Percentiles rank a stretch among this genome's conserved stretches.
phyloP scores from a whole-genome alignment of 1,140 invertebrate species.

The Mycetomoellerius zeteki region DNA sequence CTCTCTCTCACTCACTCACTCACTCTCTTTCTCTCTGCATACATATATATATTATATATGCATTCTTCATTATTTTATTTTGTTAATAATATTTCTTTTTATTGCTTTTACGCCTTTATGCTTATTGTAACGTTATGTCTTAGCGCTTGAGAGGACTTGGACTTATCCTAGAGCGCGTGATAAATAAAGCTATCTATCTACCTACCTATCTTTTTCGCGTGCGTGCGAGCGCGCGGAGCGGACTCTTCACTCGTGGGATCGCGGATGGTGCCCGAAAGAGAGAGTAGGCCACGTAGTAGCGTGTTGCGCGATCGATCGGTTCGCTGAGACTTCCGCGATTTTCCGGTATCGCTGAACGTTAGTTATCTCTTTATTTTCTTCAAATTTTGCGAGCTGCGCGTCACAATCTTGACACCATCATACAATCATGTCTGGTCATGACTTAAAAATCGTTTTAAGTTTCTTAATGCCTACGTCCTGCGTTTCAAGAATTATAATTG shows the following conservation, averaged over 20 bases:
- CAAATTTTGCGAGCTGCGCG: background rate
- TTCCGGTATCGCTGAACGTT: slow-evolving; percentile 10
- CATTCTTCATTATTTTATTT: too few species aligned
- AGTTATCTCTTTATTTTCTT: background rate
- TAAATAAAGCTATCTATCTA: too few species aligned
- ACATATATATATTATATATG: too few species aligned
- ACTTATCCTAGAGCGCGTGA: too few species aligned
- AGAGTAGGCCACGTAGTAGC: slow-evolving; percentile 30
- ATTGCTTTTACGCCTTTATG: too few species aligned
- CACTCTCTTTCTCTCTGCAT: too few species aligned
- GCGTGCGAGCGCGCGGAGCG: slow-evolving; percentile 7
- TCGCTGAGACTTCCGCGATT: slow-evolving; percentile 34
- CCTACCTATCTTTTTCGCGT: too few species aligned
- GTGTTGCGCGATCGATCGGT: slow-evolving; percentile 57
- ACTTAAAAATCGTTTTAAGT: background rate
- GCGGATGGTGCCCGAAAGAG: slow-evolving; percentile 53
- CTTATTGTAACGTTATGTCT: too few species aligned
- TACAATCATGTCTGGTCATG: background rate
- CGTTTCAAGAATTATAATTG: background rate
- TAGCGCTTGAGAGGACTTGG: too few species aligned
- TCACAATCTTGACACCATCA: background rate
- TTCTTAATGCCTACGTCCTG: background rate
- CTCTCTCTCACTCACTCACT: too few species aligned
- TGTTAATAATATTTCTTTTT: too few species aligned
- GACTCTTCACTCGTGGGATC: slow-evolving; percentile 40